Percentiles rank a stretch among this genome's conserved stretches.
These are phyloP conservation scores for Nyctalus aviator DNA, from an alignment of 2,797 vertebrate genomes.

Conservation along the genomic window DNA sequence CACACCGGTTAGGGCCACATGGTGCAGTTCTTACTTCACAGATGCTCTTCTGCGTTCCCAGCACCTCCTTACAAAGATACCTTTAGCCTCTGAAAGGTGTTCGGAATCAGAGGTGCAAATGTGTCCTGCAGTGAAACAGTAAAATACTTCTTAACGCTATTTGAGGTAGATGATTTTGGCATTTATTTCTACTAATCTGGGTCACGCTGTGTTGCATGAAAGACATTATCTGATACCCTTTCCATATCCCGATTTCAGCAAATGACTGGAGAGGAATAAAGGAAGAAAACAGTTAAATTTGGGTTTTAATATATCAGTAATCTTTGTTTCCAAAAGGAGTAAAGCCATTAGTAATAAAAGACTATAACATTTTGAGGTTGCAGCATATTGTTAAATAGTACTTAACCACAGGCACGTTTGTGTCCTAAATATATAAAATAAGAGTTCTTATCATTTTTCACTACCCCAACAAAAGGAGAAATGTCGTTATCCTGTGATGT, in stretches of 20 bases:
- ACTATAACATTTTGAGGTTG: background rate
- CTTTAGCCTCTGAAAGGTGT: background rate
- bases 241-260: conserved; percentile 31
- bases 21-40: background rate
- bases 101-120: conserved; percentile 42
- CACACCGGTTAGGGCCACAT: background rate
- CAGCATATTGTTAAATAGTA: background rate
- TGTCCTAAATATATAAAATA: conserved; percentile 1
- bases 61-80: background rate
- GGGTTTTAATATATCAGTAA: background rate
- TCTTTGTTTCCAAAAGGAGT: conserved; percentile 18
- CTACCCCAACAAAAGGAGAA: background rate
- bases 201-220: background rate
- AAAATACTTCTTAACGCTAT: background rate
- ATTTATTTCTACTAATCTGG: conserved; percentile 16
- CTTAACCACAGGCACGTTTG: background rate
- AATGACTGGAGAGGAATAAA: conserved; percentile 34
- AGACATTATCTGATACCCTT: background rate
- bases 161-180: conserved; percentile 39
- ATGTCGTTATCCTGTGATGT: background rate
- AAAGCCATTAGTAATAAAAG: conserved; percentile 33
- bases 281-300: conserved; percentile 28
- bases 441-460: background rate
- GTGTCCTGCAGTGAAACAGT: background rate
- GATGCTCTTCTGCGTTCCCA: background rate